A percentile compares a stretch with the other conserved stretches of the same genome.
phyloP scores from a whole-genome alignment of 2,113 vertebrate genomes.

The Hemibagrus wyckioides region DNA sequence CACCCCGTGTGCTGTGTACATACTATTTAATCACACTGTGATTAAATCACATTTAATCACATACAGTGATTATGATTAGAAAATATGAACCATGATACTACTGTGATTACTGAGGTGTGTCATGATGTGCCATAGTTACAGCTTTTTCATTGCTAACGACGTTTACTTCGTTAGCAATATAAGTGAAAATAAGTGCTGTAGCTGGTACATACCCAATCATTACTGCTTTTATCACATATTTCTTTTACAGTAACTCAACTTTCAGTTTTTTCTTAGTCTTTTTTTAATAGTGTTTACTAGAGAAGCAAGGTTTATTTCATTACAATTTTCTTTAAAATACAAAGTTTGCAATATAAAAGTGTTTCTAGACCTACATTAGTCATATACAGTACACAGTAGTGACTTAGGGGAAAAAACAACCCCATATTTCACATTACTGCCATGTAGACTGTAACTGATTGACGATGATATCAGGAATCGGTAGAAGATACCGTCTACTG shows the following conservation, averaged over 20 bases:
- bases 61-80: background rate
- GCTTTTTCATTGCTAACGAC: background rate
- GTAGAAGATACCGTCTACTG: background rate
- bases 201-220: background rate
- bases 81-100: background rate
- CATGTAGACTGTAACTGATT: background rate
- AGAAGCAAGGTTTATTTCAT: background rate
- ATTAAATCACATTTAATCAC: no score
- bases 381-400: background rate
- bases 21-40: background rate
- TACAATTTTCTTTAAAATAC: background rate
- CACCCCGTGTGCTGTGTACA: background rate
- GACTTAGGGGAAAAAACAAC: no score
- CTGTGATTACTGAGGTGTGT: background rate
- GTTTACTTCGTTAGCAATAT: no score
- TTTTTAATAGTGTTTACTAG: background rate
- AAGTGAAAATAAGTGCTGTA: background rate
- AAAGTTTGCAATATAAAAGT: background rate
- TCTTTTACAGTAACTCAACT: background rate
- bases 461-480: background rate
- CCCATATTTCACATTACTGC: background rate
- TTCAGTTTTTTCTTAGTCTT: background rate
- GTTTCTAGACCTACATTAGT: background rate
- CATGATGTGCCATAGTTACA: background rate
- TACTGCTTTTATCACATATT: background rate